A percentile compares a stretch with the other conserved stretches of the same genome.
Conservation (phyloP, 1,140 invertebrate species). For the Drosophila jambulina region DNA sequence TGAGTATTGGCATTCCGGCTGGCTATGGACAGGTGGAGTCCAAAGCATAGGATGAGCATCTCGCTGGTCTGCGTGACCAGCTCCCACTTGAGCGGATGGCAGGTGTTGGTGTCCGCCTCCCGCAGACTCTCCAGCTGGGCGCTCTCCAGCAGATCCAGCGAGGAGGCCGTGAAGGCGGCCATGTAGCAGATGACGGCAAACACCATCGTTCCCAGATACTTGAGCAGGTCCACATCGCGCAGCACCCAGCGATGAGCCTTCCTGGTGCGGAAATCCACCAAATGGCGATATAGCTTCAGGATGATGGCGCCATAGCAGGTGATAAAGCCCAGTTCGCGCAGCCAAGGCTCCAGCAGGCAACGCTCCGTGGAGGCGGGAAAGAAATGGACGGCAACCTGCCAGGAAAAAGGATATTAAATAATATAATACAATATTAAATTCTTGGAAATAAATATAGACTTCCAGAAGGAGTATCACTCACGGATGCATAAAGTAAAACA, state of each 20-base stretch:
- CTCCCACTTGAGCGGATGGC: conserved; percentile 94
- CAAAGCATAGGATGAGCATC: conserved; percentile 92
- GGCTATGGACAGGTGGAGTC: conserved; percentile 93
- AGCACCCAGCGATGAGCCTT: conserved; percentile 96
- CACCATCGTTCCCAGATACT: conserved; percentile 91
- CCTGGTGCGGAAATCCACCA: conserved; percentile 92
- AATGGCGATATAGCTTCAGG: conserved; percentile 94
- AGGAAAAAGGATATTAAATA: conserved; percentile 40
- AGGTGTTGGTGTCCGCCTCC: conserved; percentile 88
- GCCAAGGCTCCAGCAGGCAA: conserved; percentile 94
- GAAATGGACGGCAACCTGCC: conserved; percentile 92
- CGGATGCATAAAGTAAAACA: conserved; percentile 93
- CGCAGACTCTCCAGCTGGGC: conserved; percentile 79
- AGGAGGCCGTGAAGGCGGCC: conserved; percentile 93
- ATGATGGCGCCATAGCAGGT: conserved; percentile 96
- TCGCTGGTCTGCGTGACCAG: conserved; percentile 95
- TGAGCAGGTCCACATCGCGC: conserved; percentile 92
- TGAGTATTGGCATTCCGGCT: conserved; percentile 93
- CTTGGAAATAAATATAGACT: background rate
- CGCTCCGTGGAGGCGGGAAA: conserved; percentile 91
- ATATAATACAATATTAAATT: background rate
- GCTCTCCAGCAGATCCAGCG: conserved; percentile 87
- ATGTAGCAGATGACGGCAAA: conserved; percentile 93
- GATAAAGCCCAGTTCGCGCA: conserved; percentile 95
- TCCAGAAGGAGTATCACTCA: conserved; percentile 86